A percentile compares a stretch with the other conserved stretches of the same genome.
Conservation (phyloP, 2,888 invertebrate species). For the Furcula furcula region DNA sequence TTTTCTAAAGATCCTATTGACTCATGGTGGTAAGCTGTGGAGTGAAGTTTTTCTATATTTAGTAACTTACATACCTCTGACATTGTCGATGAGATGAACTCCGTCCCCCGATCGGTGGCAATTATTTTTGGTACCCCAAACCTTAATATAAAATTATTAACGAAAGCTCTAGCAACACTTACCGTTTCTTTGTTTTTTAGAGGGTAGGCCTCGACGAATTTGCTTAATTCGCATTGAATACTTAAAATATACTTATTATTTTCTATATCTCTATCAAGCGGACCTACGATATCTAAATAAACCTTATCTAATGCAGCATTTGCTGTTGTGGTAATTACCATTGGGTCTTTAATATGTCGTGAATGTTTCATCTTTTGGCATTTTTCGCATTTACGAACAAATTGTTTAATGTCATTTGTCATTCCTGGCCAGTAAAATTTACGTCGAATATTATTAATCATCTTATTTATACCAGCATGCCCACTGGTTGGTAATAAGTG, state of each 20-base stretch:
- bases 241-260: slow-evolving; percentile 6
- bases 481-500: slow-evolving; percentile 1
- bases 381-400: neutral
- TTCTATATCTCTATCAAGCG: slow-evolving; percentile 2
- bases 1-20: slow-evolving; percentile 13
- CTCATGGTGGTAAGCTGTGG: slow-evolving; percentile 7
- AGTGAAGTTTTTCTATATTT: slow-evolving; percentile 4
- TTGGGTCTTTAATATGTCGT: neutral
- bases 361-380: neutral
- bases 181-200: slow-evolving; percentile 7
- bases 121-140: slow-evolving; percentile 6
- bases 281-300: slow-evolving; percentile 5
- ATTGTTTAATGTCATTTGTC: neutral
- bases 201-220: slow-evolving; percentile 4
- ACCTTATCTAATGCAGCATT: neutral
- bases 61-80: slow-evolving; percentile 7
- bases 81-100: slow-evolving; percentile 4
- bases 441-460: slow-evolving; percentile 1
- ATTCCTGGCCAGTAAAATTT: neutral
- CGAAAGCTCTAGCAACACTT: slow-evolving; percentile 7
- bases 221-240: slow-evolving; percentile 6
- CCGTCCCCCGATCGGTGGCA: slow-evolving; percentile 6
- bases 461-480: slow-evolving; percentile 1
- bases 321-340: neutral
- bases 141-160: slow-evolving; percentile 4